phyloP scores from a whole-genome alignment of 2,888 invertebrate species.

The Lucinisca nassula region DNA sequence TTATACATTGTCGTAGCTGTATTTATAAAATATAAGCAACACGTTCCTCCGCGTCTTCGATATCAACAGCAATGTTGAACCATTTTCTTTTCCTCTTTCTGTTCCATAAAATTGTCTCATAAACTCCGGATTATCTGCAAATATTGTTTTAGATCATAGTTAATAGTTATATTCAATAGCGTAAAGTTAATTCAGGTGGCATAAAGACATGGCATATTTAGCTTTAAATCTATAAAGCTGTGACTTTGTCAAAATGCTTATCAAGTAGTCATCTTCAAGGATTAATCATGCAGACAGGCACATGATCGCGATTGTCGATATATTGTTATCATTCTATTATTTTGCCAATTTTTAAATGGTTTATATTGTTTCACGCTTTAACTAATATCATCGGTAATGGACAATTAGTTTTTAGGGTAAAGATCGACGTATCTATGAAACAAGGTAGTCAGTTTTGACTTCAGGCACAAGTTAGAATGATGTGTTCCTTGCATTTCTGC shows the following conservation, averaged over 20 bases:
- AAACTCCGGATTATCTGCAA: no score
- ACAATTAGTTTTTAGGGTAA: constrained; percentile 5
- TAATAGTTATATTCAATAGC: no score
- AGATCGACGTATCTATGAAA: constrained; percentile 4
- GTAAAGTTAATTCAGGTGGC: no score
- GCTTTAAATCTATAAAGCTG: not conserved
- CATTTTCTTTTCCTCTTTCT: no score
- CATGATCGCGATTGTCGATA: not conserved
- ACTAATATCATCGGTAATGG: not conserved
- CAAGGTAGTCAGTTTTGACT: constrained; percentile 10
- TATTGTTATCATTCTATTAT: not conserved
- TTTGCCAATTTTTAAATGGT: constrained; percentile 15
- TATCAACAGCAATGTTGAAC: no score
- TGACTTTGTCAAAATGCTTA: not conserved
- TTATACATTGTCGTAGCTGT: no score
- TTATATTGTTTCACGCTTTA: not conserved
- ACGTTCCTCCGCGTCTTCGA: no score
- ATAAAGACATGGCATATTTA: not conserved
- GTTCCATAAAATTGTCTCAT: no score
- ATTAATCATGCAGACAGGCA: not conserved
- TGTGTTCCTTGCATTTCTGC: not conserved
- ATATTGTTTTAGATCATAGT: no score
- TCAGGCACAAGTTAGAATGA: not conserved
- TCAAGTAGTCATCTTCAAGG: not conserved
- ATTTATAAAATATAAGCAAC: no score